A percentile compares a stretch with the other conserved stretches of the same genome.
Conservation (phyloP, 2,797 vertebrate species). For the Sebastes cheni region DNA sequence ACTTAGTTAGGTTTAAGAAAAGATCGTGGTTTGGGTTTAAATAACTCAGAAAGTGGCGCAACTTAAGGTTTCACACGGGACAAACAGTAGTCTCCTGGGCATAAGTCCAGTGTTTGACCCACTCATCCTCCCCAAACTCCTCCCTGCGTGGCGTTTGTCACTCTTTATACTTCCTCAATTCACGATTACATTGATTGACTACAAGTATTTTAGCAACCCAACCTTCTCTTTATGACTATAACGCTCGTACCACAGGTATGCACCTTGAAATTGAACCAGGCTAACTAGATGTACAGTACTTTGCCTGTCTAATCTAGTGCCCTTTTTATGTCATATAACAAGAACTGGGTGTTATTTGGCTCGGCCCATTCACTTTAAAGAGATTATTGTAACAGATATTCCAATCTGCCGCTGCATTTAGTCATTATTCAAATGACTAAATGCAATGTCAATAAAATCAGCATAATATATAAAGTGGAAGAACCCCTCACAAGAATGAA, state of each 20-base stretch:
- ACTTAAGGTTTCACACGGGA: too few species aligned
- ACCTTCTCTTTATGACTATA: background rate
- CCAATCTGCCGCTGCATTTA: slow-evolving; percentile 8
- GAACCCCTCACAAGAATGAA: slow-evolving; percentile 31
- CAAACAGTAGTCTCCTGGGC: too few species aligned
- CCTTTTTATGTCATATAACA: background rate
- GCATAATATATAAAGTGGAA: slow-evolving; percentile 43
- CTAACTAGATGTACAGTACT: background rate
- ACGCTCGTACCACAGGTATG: background rate
- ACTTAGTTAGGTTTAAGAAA: too few species aligned
- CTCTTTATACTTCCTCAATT: too few species aligned
- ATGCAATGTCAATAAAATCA: slow-evolving; percentile 50
- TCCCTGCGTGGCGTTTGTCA: too few species aligned
- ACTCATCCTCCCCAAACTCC: too few species aligned
- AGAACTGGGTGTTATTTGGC: background rate
- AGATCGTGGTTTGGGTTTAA: too few species aligned
- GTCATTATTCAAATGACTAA: slow-evolving; percentile 39
- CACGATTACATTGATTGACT: too few species aligned
- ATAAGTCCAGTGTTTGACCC: too few species aligned
- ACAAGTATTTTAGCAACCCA: background rate
- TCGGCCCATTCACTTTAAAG: slow-evolving; percentile 21
- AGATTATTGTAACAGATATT: slow-evolving; percentile 43
- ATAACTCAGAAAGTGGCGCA: too few species aligned
- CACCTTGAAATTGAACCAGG: background rate
- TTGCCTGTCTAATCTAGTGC: background rate